Evolutionary conservation across 2,797 vertebrate genomes (phyloP), one percentile per base, ranked within the genome.

Genomic region (Dermochelys coriacea): DNA sequence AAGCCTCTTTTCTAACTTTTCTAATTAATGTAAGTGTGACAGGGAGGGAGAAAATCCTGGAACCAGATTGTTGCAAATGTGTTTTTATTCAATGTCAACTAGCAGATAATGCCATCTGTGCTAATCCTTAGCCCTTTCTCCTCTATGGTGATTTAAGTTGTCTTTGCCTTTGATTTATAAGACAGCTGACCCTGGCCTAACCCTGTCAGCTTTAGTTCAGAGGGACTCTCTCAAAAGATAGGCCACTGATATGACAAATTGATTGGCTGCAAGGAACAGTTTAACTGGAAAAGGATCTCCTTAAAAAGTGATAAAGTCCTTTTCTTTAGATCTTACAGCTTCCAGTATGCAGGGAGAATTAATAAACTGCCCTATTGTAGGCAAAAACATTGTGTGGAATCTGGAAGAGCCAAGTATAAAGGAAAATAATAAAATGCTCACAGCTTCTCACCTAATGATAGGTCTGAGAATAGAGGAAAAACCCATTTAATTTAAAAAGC

Each of bases 161-260:
- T 92, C 95, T 97, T 96, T 95, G 49, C 34, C 84, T 97, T 94
- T 95, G 96, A 96, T 97, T 97, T 98, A 96, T 91, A 87, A 97
- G 93, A 94, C 95, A 88, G 89, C 89, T 97, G 97, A 97, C 96
- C 94, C 94, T 2, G 12, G 93, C 88, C 16, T 88, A 98, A 94
- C 95, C 79, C 96, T 97, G 97, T 96, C 97, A 98, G 93, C 55
- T 15, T 95, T 87, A 83, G 94, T 97, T 98, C 97, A 97, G 93
- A 97, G 86, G 52, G 95, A 81, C 85, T 95, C 89, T 94, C 91
- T 84, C 54, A 95, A 95, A 96, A 97, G 84, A 97, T 89, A 78
- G 82, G 51, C 55, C 92, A 98, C 96, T 97, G 96, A 95, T 97
- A 96, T 96, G 95, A 97, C 91, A 96, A 97, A 97, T 96, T 86